phyloP scores from a whole-genome alignment of 2,113 vertebrate species.

The Machaerirhynchus nigripectus region DNA sequence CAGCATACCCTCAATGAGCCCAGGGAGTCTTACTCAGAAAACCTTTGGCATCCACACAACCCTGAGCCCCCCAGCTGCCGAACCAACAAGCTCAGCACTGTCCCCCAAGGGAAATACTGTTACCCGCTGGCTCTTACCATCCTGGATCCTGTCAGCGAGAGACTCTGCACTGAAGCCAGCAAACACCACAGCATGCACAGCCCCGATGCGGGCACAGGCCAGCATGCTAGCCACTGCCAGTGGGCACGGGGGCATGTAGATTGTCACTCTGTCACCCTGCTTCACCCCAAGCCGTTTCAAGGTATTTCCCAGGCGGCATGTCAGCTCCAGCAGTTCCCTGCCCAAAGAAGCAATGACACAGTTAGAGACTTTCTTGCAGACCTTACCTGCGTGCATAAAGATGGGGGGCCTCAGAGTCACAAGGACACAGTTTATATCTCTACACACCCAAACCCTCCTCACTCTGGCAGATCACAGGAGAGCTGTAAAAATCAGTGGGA shows the following conservation, averaged over 20 bases:
- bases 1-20: neutral
- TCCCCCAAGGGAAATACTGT: neutral
- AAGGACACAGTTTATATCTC: neutral
- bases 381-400: rapidly evolving
- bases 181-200: constrained; percentile 78
- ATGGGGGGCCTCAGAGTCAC: neutral
- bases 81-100: neutral
- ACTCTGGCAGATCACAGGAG: neutral
- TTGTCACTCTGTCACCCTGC: constrained; percentile 76
- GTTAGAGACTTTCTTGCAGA: neutral
- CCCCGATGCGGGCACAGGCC: constrained; percentile 77
- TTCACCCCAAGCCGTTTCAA: constrained; percentile 73
- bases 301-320: constrained; percentile 76
- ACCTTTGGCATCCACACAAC: neutral
- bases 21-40: neutral
- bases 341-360: neutral
- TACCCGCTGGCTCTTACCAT: constrained; percentile 70
- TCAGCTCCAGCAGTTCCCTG: constrained; percentile 80
- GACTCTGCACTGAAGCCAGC: constrained; percentile 80
- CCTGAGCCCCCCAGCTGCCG: neutral
- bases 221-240: constrained; percentile 81
- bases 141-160: constrained; percentile 74
- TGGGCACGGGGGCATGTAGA: constrained; percentile 80
- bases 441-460: neutral
- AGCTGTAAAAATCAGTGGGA: neutral